Conservation (phyloP, 1,140 invertebrate genomes). For the Drosophila miranda region DNA sequence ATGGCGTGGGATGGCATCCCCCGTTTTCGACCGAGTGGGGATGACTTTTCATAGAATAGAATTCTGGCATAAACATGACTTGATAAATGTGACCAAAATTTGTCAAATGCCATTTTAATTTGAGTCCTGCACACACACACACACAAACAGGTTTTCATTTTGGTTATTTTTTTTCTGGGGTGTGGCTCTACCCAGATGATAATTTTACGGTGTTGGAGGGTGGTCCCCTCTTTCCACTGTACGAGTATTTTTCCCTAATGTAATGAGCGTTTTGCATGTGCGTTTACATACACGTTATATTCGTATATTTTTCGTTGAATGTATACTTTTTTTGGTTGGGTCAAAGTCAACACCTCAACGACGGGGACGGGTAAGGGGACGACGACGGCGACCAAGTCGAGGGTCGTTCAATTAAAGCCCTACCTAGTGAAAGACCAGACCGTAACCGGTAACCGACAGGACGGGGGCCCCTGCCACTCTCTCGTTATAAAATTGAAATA, state of each 20-base stretch:
- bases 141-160: conserved; percentile 22
- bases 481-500: conserved; percentile 63
- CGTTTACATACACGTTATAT: conserved; percentile 8
- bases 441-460: conserved; percentile 19
- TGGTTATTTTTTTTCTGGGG: conserved; percentile 25
- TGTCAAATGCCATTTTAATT: conserved; percentile 75
- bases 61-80: conserved; percentile 50
- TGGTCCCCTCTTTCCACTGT: not conserved
- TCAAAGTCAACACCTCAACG: conserved; percentile 71
- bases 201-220: conserved; percentile 9
- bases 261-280: conserved; percentile 76
- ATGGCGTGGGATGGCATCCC: not conserved
- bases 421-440: conserved; percentile 37
- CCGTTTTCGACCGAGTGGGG: too few relatives aligned
- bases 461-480: conserved; percentile 22
- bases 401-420: conserved; percentile 68
- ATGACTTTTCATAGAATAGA: conserved; percentile 7
- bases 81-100: conserved; percentile 69
- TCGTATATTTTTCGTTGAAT: conserved; percentile 28
- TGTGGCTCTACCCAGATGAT: conserved; percentile 34
- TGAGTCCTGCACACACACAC: conserved; percentile 21
- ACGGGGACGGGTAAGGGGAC: not conserved
- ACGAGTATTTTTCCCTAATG: conserved; percentile 50
- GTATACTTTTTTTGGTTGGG: conserved; percentile 38
- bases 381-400: conserved; percentile 30